phyloP scores from a whole-genome alignment of 2,888 invertebrate species.

The Xestia xanthographa region DNA sequence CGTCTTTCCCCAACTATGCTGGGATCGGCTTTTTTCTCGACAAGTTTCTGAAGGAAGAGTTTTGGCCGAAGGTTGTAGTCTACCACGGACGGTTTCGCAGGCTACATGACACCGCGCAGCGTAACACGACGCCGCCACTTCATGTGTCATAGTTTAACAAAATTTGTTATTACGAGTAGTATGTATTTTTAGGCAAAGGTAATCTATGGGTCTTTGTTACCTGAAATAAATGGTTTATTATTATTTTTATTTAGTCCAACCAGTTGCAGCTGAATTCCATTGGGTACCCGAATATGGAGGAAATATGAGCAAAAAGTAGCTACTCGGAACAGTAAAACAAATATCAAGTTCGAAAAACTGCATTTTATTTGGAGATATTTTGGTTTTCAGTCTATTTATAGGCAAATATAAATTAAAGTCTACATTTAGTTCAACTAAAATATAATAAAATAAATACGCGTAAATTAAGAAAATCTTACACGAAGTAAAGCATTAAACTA shows the following conservation, averaged over 20 bases:
- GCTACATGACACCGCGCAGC: too few relatives aligned
- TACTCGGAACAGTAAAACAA: neutral
- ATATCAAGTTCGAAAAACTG: neutral
- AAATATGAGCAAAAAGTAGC: neutral
- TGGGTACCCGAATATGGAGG: rapidly evolving
- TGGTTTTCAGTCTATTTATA: slow-evolving; percentile 14
- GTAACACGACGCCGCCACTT: too few relatives aligned
- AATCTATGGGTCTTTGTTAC: too few relatives aligned
- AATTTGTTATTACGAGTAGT: too few relatives aligned
- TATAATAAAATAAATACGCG: slow-evolving; percentile 42
- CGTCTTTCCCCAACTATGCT: neutral
- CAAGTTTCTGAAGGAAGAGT: too few relatives aligned
- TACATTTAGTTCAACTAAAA: slow-evolving; percentile 30
- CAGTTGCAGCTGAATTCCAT: neutral
- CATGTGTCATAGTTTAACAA: too few relatives aligned
- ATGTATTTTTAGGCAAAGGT: too few relatives aligned
- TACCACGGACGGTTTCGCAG: too few relatives aligned
- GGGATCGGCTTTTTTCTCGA: neutral
- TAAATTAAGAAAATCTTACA: neutral
- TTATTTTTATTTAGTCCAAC: too few relatives aligned
- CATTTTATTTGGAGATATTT: slow-evolving; percentile 58
- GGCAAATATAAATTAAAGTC: slow-evolving; percentile 22
- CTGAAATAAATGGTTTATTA: too few relatives aligned
- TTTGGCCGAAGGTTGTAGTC: too few relatives aligned
- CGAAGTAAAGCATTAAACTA: neutral